Conservation (phyloP, 2,113 vertebrate species). For the Ascaphus truei region DNA sequence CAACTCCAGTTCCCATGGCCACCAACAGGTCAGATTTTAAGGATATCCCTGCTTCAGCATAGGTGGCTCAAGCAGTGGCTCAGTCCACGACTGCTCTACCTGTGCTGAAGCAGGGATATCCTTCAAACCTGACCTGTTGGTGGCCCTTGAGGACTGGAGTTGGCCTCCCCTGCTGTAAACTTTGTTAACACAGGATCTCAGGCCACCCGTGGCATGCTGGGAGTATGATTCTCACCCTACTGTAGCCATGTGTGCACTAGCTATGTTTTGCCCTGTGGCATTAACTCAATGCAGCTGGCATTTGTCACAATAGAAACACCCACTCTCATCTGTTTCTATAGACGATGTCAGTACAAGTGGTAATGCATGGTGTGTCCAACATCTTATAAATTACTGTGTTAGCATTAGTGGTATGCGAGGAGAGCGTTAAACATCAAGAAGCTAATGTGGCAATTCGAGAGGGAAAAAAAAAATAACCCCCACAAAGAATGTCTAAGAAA, state of each 20-base stretch:
- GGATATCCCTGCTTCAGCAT: too few species aligned
- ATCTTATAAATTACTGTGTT: constrained; percentile 74
- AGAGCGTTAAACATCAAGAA: constrained; percentile 52
- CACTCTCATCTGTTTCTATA: constrained; percentile 76
- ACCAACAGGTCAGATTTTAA: too few species aligned
- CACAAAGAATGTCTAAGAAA: constrained; percentile 42
- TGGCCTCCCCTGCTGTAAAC: too few species aligned
- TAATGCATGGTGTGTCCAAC: constrained; percentile 91
- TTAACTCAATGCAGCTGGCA: constrained; percentile 85
- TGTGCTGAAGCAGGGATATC: too few species aligned
- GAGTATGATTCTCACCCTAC: constrained; percentile 45
- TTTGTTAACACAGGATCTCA: constrained; percentile 53
- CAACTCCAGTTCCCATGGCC: too few species aligned
- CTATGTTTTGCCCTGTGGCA: constrained; percentile 67
- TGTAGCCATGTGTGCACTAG: constrained; percentile 66
- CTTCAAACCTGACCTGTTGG: too few species aligned
- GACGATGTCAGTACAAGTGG: constrained; percentile 77
- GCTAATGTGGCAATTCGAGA: constrained; percentile 48
- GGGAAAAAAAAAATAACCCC: constrained; percentile 43
- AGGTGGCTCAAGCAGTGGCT: too few species aligned
- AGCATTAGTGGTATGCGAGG: constrained; percentile 93
- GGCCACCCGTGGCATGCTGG: constrained; percentile 67
- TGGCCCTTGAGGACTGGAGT: too few species aligned
- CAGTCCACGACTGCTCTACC: too few species aligned
- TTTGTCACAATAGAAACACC: constrained; percentile 80